Base-by-base conservation (phyloP, 2,113 vertebrate species). In the Hucho hucho region DNA sequence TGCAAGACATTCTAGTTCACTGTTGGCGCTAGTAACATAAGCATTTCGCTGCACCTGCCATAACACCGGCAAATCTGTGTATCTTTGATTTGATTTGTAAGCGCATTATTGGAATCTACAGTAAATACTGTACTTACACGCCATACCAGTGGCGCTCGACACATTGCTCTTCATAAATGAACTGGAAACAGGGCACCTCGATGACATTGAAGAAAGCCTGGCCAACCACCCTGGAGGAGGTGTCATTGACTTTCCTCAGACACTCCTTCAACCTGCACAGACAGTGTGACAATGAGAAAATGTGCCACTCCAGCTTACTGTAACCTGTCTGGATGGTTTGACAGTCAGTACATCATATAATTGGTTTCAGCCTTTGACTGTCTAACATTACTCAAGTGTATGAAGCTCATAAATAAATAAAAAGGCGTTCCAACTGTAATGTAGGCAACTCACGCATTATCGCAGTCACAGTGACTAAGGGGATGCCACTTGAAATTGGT, bases 131-230 rank as follows among this genome's bases (percentile, higher is more conserved):
- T 43, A 43, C 97, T 97, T 90, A 98, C 97, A 95, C 86, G 69
- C 96, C 90, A 0, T 97, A 97, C 93, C 97, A 96, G 78, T 95
- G 93, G 0, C 94, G 90, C 75, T 99, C 95, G 64, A 94, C 92
- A 28, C 95, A 97, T 77, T 94, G 93, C n/a, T 97, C 94, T 76
- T 93, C 92, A 74, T 93, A 94, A 68, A 75, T 61, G 2, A 97
- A 86, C 46, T 95, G 93, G 58, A 97, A 97, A 89, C 97, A 98
- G 9, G 96, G 96, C 67, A 91, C 94, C 67, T 93, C 90, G 11
- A 97, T 94, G 73, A 97, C 93, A 6, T 96, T 96, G 86, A 96
- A 96, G 91, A 97, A 97, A 0, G 95, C 92, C 74, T 97, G 94
- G 37, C 95, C 95, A 29, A 96, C 93, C 12, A 95, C 93, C 0